Evolutionary conservation across 2,888 invertebrate genomes (phyloP), one percentile per base, ranked within the genome.

Genomic region (Orchestes rusci): DNA sequence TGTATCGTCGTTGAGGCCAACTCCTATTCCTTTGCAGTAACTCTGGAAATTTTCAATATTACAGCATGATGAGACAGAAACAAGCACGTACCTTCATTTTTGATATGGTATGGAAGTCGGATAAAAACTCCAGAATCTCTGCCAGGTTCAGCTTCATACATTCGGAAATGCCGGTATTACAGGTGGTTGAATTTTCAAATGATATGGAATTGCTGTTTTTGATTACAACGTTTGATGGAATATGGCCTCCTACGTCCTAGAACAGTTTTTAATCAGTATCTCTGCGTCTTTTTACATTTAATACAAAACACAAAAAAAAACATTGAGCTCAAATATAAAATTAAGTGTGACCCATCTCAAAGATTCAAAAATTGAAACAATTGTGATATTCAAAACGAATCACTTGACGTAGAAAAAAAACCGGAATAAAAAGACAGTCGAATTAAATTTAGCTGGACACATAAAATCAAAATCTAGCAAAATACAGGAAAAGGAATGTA

Each of bases 31-130:
- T 67, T 83, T 84, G 60, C 76, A 77, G 60, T 80, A 82, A 58
- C 79, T 82, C 81, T 83, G 55, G 49, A 66, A 63, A 33, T 1
- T 15, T 10, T 12, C 13, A 29, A 16, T 10, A n/a, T n/a, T n/a
- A n/a, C n/a, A 12, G 3, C 12, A 2, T 34, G 10, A 19, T 3
- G 16, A 35, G 1, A 10, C 10, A 4, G 16, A 34, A 28, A 10
- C 3, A n/a, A n/a, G n/a, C n/a, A 23, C 23, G 5, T 23, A 92
- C 93, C 82, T 96, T 97, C 53, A 99, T 84, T 76, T 95, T 96
- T 57, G 89, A 90, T 42, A 99, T 76, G 1, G 96, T 90, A 63
- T 99, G 94, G 53, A 96, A 89, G 69, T 99, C 99, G 7, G 91
- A 85, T 51, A 99, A 75, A 66, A 99, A 90, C 53, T 97, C 97